These are phyloP conservation scores for Mya arenaria DNA, from an alignment of 1,140 invertebrate genomes.

Conservation along the genomic window DNA sequence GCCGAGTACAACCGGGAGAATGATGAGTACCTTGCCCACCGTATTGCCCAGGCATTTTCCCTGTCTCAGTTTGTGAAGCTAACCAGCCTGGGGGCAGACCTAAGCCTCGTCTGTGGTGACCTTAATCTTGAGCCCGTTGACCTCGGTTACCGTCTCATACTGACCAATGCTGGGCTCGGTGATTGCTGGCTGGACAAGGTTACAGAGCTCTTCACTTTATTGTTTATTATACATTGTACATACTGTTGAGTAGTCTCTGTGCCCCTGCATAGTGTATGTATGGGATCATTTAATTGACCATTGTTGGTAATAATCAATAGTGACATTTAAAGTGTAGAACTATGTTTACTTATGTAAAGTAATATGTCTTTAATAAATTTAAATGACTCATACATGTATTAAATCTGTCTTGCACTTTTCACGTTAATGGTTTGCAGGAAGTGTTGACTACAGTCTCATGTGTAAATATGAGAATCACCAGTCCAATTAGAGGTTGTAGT, in stretches of 20 bases:
- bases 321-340: too few species aligned
- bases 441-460: too few species aligned
- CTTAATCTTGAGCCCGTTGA: constrained; percentile 94
- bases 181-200: constrained; percentile 82
- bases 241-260: not conserved
- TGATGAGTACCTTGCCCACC: constrained; percentile 95
- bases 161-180: constrained; percentile 81
- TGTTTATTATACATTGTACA: not conserved
- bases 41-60: constrained; percentile 95
- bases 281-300: not conserved
- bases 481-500: too few species aligned
- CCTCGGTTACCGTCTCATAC: constrained; percentile 88
- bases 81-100: constrained; percentile 86
- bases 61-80: constrained; percentile 95
- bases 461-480: too few species aligned
- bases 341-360: too few species aligned
- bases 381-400: too few species aligned
- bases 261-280: not conserved
- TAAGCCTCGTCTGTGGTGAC: constrained; percentile 94
- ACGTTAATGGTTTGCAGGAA: too few species aligned
- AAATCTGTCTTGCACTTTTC: too few species aligned
- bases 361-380: too few species aligned
- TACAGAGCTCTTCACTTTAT: constrained; percentile 2
- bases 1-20: constrained; percentile 93
- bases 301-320: not conserved